Conservation (phyloP, 2,888 invertebrate genomes). For the Drosophila neotestacea region DNA sequence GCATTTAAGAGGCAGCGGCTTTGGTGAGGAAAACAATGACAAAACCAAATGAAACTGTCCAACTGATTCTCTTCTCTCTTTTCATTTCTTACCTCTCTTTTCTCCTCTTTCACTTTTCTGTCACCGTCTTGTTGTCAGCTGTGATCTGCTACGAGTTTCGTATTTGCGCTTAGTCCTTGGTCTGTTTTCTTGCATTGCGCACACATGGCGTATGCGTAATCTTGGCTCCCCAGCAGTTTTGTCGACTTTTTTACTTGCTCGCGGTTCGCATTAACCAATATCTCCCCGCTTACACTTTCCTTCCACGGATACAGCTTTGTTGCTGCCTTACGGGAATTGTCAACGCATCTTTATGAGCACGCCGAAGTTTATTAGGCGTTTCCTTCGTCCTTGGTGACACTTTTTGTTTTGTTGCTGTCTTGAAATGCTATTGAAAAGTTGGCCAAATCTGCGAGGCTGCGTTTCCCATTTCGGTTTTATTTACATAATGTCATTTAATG, state of each 20-base stretch:
- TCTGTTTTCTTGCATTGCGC: background rate
- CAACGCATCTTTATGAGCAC: constrained; percentile 69
- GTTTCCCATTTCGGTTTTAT: constrained; percentile 66
- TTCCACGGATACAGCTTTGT: background rate
- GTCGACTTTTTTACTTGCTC: constrained; percentile 13
- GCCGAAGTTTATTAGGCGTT: constrained; percentile 71
- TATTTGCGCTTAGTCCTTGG: constrained; percentile 48
- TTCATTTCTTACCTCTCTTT: too few relatives aligned
- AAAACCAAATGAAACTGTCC: constrained; percentile 46
- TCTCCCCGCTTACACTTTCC: constrained; percentile 2
- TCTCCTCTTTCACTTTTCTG: background rate
- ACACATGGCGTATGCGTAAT: constrained; percentile 70
- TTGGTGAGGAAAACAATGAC: constrained; percentile 14
- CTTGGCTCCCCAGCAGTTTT: constrained; percentile 50
- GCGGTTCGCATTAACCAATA: constrained; percentile 49
- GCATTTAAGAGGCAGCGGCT: constrained; percentile 63
- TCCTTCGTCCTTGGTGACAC: constrained; percentile 24
- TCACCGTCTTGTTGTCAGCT: constrained; percentile 28
- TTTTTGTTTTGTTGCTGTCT: constrained; percentile 14
- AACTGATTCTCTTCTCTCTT: background rate
- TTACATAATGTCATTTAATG: constrained; percentile 77
- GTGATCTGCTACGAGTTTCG: constrained; percentile 56
- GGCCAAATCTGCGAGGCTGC: constrained; percentile 40
- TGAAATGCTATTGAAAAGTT: constrained; percentile 66
- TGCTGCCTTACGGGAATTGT: constrained; percentile 68